These are phyloP conservation scores for Thryonomys swinderianus DNA, from an alignment of 2,113 vertebrate species.

Conservation along the genomic window DNA sequence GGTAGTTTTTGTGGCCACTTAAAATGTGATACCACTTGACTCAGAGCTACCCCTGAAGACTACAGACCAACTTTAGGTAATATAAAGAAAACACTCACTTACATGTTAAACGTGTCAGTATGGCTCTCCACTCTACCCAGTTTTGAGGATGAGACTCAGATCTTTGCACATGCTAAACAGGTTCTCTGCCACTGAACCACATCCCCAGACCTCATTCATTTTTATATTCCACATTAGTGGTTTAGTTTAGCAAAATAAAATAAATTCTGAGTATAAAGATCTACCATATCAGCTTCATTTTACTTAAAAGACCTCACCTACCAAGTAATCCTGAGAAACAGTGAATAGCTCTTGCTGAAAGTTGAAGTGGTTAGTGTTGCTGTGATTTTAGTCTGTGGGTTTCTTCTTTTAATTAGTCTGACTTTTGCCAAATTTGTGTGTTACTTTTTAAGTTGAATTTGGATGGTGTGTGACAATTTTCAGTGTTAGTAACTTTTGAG, in stretches of 20 bases:
- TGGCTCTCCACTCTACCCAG: background rate
- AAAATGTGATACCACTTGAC: background rate
- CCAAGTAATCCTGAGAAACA: background rate
- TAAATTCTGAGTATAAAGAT: background rate
- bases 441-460: conserved; percentile 5
- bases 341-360: background rate
- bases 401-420: background rate
- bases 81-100: background rate
- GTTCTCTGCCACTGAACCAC: background rate
- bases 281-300: background rate
- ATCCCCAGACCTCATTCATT: background rate
- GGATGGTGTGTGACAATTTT: background rate
- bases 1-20: background rate
- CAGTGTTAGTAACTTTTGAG: background rate
- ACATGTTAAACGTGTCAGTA: background rate
- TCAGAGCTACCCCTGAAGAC: background rate
- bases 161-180: background rate
- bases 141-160: background rate
- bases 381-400: background rate
- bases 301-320: background rate
- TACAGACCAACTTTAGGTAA: background rate
- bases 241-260: background rate
- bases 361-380: background rate
- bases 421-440: background rate
- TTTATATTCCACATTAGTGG: background rate